These are phyloP conservation scores for Archips crataeganus DNA, from an alignment of 2,888 invertebrate genomes.

Conservation along the genomic window DNA sequence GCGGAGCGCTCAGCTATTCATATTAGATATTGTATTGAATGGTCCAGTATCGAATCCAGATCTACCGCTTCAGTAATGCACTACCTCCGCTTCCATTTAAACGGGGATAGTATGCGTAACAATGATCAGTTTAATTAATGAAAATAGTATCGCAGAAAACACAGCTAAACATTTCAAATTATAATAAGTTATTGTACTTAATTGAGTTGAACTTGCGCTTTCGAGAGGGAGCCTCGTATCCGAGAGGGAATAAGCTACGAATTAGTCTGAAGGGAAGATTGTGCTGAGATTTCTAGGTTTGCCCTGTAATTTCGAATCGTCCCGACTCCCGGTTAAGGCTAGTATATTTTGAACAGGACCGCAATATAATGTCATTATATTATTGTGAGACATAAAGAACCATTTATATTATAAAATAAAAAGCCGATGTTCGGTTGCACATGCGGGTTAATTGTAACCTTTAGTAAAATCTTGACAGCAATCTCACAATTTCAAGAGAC, in stretches of 20 bases:
- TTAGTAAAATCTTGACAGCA: neutral
- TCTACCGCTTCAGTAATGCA: constrained; percentile 67
- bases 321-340: constrained; percentile 65
- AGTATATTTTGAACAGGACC: constrained; percentile 46
- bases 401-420: neutral
- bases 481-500: constrained; percentile 14
- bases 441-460: neutral
- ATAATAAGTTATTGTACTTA: constrained; percentile 52
- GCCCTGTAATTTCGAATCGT: constrained; percentile 66
- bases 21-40: constrained; percentile 78
- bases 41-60: constrained; percentile 65
- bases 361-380: neutral
- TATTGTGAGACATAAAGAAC: neutral
- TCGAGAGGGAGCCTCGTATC: neutral
- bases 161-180: neutral
- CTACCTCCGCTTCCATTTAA: constrained; percentile 59
- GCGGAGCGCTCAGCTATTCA: constrained; percentile 66
- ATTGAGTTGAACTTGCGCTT: constrained; percentile 63
- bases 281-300: constrained; percentile 60
- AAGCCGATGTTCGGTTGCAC: neutral
- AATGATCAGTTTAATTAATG: constrained; percentile 53
- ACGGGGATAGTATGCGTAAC: constrained; percentile 50
- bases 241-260: constrained; percentile 64
- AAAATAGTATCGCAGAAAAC: constrained; percentile 35
- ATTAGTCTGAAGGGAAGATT: constrained; percentile 58